Percentiles rank a stretch among this genome's conserved stretches.
These are phyloP conservation scores for Paraescarpia echinospica DNA, from an alignment of 1,140 invertebrate genomes.

Conservation along the genomic window DNA sequence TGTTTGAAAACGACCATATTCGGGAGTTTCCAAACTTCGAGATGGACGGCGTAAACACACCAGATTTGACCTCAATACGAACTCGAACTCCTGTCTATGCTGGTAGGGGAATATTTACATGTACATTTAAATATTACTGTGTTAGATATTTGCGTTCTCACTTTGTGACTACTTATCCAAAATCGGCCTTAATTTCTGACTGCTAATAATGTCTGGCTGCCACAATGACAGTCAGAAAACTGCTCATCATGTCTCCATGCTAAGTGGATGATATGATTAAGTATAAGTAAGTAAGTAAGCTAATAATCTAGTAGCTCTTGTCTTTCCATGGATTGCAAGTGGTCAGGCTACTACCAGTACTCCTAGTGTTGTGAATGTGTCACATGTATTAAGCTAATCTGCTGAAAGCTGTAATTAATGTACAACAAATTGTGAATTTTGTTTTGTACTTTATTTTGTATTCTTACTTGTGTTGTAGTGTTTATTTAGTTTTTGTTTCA, in stretches of 20 bases:
- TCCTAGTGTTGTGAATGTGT: background rate
- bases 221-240: no score
- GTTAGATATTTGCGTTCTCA: background rate
- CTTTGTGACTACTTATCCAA: background rate
- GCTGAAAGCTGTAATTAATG: no score
- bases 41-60: conserved; percentile 50
- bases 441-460: no score
- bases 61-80: conserved; percentile 49
- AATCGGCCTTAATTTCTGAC: background rate
- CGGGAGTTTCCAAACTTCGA: conserved; percentile 54
- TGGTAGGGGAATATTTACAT: conserved; percentile 35
- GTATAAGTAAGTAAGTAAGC: no score
- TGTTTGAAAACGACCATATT: conserved; percentile 57
- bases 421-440: no score
- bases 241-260: no score
- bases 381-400: background rate
- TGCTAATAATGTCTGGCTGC: no score
- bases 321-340: background rate
- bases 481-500: no score
- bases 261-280: no score
- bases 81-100: conserved; percentile 52
- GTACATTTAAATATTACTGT: conserved; percentile 14
- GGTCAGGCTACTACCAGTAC: background rate
- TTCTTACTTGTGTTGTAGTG: no score
- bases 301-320: background rate